Evolutionary conservation across 2,888 invertebrate species (phyloP), one percentile per base, ranked within the genome.

Genomic region (Pecten maximus): DNA sequence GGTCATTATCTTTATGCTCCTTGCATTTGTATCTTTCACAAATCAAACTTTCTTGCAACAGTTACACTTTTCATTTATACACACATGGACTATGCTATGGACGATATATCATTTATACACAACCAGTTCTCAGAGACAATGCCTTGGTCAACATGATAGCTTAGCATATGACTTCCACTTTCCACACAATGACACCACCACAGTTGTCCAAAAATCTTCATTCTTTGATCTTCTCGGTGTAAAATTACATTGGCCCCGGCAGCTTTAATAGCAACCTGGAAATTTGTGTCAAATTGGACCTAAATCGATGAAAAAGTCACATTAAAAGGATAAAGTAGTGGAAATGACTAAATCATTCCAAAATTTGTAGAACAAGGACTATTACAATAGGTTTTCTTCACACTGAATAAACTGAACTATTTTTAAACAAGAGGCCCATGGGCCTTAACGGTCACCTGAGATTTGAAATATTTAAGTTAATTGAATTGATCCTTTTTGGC

Each of bases 231-330:
- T 44, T 44, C 44, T 44, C 23, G 23, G 60, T 23, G 3, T 23
- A 60, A 60, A 23, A 60, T 60, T 16, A 60, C 23, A 60, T 3
- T 16, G 19, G 4, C 23, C 23, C 23, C 23, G 2, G 60, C n/a
- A n/a, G 19, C 60, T 16, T 60, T 60, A 8, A 16, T 23, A n/a
- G 60, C 60, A 60, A 60, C n/a, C 60, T n/a, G 19, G 19, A 2
- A 74, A 74, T 74, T 74, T 74, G 74, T 74, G 74, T 74, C 54
- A 54, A 54, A n/a, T 54, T 54, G 19, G 44, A n/a, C 54, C 54
- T n/a, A 23, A 19, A 54, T n/a, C 6, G 54, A 54, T n/a, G 23
- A 54, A 74, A 74, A 74, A 74, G 35, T 74, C 10, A 28, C 28
- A 6, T 74, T 35, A 23, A 35, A 74, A 23, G 8, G 10, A 35